Percentiles rank a stretch among this genome's conserved stretches.
Evolutionary conservation across 2,888 invertebrate species (phyloP).

Genomic region (Sinohyriopsis cumingii): DNA sequence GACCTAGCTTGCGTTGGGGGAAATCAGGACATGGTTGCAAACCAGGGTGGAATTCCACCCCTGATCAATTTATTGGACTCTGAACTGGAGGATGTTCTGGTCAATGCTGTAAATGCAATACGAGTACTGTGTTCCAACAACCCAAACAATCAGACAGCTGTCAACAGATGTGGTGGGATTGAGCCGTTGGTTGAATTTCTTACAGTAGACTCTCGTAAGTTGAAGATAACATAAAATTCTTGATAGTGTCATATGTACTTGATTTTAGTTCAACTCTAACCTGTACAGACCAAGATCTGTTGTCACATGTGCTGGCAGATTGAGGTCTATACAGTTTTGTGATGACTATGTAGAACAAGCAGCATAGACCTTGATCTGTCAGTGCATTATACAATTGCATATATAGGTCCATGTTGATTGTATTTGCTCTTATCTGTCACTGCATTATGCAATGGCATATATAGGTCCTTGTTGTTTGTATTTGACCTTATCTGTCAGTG

Average conservation of each 20-base stretch:
- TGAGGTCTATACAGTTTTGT: no score
- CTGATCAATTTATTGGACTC: slow-evolving; percentile 67
- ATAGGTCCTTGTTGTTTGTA: no score
- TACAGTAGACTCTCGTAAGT: slow-evolving; percentile 65
- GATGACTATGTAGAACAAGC: no score
- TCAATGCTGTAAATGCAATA: slow-evolving; percentile 71
- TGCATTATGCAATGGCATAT: no score
- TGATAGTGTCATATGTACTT: not conserved
- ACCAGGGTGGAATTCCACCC: slow-evolving; percentile 63
- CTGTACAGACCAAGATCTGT: no score
- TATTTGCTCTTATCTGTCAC: no score
- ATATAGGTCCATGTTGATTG: no score
- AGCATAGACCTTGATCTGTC: no score
- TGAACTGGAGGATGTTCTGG: slow-evolving; percentile 69
- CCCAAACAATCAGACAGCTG: slow-evolving; percentile 63
- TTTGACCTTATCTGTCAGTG: no score
- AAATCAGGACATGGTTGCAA: slow-evolving; percentile 63
- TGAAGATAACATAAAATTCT: not conserved
- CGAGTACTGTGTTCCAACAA: slow-evolving; percentile 67
- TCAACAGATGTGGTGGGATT: slow-evolving; percentile 63
- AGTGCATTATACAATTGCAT: no score
- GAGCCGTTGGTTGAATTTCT: slow-evolving; percentile 69
- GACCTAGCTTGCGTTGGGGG: slow-evolving; percentile 69
- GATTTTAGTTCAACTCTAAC: no score
- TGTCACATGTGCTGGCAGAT: no score